A percentile compares a stretch with the other conserved stretches of the same genome.
Evolutionary conservation across 2,113 vertebrate species (phyloP).

Genomic region (Grantiella picta): DNA sequence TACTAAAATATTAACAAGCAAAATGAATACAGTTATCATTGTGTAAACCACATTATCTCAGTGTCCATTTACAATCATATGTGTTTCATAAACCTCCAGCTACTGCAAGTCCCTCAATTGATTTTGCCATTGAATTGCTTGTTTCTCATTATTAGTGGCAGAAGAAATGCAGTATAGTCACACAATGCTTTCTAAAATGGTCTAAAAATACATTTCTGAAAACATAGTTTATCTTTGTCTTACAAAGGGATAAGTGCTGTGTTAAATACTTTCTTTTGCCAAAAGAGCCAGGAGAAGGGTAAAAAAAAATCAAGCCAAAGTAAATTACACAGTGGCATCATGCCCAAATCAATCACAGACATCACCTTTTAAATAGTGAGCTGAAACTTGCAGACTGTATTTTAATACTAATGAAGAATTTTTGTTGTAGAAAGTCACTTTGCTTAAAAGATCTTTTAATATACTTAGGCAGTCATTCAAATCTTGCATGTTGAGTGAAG

Average conservation of each 20-base stretch:
- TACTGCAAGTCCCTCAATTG: slow-evolving; percentile 50
- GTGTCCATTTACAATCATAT: slow-evolving; percentile 37
- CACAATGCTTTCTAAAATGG: slow-evolving; percentile 36
- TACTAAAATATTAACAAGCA: slow-evolving; percentile 31
- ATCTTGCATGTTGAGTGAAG: not conserved
- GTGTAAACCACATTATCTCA: slow-evolving; percentile 44
- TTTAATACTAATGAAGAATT: slow-evolving; percentile 22
- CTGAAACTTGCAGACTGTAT: slow-evolving; percentile 26
- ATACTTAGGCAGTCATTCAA: not conserved
- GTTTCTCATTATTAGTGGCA: slow-evolving; percentile 59
- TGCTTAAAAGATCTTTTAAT: slow-evolving; percentile 7
- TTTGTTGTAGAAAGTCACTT: slow-evolving; percentile 26
- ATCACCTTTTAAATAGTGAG: slow-evolving; percentile 52
- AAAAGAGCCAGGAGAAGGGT: not conserved
- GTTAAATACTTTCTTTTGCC: slow-evolving; percentile 33
- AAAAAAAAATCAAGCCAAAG: slow-evolving; percentile 31
- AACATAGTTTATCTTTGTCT: slow-evolving; percentile 54
- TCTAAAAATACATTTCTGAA: slow-evolving; percentile 42
- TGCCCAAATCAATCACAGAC: slow-evolving; percentile 61
- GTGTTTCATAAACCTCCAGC: slow-evolving; percentile 57
- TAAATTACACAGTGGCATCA: slow-evolving; percentile 60
- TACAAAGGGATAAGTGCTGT: slow-evolving; percentile 32
- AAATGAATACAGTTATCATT: slow-evolving; percentile 44
- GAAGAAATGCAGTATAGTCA: slow-evolving; percentile 48
- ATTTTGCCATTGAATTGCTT: slow-evolving; percentile 60